Conservation (phyloP, 1,140 invertebrate genomes). For the Pogonomyrmex californicus region DNA sequence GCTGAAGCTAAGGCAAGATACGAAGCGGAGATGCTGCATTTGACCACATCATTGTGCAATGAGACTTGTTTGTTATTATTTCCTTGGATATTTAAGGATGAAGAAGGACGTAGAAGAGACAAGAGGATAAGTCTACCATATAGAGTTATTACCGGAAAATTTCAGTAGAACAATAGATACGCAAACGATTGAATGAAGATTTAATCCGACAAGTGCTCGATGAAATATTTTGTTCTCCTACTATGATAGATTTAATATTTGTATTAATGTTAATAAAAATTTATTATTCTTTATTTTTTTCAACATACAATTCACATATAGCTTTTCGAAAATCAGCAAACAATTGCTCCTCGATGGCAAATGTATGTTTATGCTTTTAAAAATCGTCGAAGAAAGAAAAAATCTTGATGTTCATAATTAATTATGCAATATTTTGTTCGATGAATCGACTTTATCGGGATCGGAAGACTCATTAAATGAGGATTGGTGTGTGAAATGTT, state of each 20-base stretch:
- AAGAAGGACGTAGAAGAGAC: conserved; percentile 83
- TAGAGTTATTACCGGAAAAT: conserved; percentile 80
- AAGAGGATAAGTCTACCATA: conserved; percentile 83
- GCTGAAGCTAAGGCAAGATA: conserved; percentile 80
- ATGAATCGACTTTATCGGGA: conserved; percentile 76
- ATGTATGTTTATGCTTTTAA: conserved; percentile 82
- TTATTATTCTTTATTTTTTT: conserved; percentile 9
- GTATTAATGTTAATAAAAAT: neutral
- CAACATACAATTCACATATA: conserved; percentile 77
- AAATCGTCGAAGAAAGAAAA: conserved; percentile 72
- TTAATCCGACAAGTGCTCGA: conserved; percentile 78
- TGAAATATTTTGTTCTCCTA: conserved; percentile 73
- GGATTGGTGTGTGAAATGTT: conserved; percentile 77
- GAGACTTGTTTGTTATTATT: conserved; percentile 84
- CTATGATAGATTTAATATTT: too few species aligned
- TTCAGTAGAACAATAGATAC: conserved; percentile 82
- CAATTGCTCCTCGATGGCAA: conserved; percentile 82
- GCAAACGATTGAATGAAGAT: conserved; percentile 80
- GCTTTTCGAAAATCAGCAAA: conserved; percentile 76
- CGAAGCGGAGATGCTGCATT: conserved; percentile 82
- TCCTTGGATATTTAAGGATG: conserved; percentile 85
- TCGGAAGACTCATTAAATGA: conserved; percentile 72
- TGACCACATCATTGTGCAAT: conserved; percentile 73
- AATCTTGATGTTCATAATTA: conserved; percentile 80
- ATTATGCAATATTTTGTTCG: conserved; percentile 80